phyloP scores from a whole-genome alignment of 2,888 invertebrate species.

The Agrotis segetum region DNA sequence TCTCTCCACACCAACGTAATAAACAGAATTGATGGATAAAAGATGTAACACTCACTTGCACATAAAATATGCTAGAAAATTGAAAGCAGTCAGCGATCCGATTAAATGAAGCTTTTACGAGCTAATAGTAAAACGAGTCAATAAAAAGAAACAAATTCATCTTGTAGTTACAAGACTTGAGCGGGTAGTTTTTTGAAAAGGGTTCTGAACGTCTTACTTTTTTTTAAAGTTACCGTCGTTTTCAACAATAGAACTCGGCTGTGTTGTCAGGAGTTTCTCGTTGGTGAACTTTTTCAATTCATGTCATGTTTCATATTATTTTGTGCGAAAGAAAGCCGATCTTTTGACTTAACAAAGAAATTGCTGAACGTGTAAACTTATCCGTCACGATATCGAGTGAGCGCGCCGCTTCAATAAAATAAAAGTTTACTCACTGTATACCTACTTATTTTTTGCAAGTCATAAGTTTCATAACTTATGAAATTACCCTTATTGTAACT shows the following conservation, averaged over 20 bases:
- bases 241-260: slow-evolving; percentile 72
- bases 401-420: slow-evolving; percentile 73
- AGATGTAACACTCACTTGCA: slow-evolving; percentile 17
- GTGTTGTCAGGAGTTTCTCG: slow-evolving; percentile 73
- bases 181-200: slow-evolving; percentile 52
- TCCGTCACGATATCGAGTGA: slow-evolving; percentile 71
- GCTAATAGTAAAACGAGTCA: slow-evolving; percentile 4
- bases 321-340: slow-evolving; percentile 78
- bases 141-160: slow-evolving; percentile 25
- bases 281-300: slow-evolving; percentile 83
- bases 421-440: slow-evolving; percentile 72
- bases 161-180: slow-evolving; percentile 42
- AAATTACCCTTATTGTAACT: slow-evolving; percentile 61
- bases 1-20: slow-evolving; percentile 14
- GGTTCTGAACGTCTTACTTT: slow-evolving; percentile 47
- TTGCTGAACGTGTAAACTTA: slow-evolving; percentile 75
- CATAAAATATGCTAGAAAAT: slow-evolving; percentile 13
- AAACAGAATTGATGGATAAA: slow-evolving; percentile 36
- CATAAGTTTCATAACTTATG: slow-evolving; percentile 66
- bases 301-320: slow-evolving; percentile 83
- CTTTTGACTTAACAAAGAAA: slow-evolving; percentile 80
- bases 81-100: slow-evolving; percentile 1
- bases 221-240: slow-evolving; percentile 63
- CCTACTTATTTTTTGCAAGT: slow-evolving; percentile 67
- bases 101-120: neutral